Evolutionary conservation across 2,113 vertebrate species (phyloP).

Genomic region (Gopherus flavomarginatus): DNA sequence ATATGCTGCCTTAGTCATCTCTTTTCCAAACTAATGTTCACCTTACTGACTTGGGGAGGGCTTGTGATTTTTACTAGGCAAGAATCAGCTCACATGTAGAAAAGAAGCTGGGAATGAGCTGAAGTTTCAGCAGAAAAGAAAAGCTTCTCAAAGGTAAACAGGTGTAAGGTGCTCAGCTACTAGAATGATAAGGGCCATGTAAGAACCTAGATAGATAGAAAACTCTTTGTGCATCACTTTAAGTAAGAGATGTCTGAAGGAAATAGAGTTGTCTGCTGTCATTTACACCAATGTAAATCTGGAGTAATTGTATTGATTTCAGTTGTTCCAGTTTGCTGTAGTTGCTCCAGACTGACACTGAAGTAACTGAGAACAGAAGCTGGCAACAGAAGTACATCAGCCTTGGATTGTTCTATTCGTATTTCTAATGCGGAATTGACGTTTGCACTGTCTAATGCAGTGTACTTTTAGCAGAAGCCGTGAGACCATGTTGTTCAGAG

Average conservation of each 20-base stretch:
- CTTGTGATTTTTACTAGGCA: background rate
- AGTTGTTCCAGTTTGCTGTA: background rate
- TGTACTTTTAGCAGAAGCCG: background rate
- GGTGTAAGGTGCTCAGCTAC: background rate
- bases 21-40: background rate
- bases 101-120: background rate
- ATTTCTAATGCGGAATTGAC: background rate
- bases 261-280: background rate
- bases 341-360: background rate
- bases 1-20: background rate
- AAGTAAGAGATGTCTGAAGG: background rate
- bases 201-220: background rate
- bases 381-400: background rate
- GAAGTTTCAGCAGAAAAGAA: background rate
- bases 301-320: conserved; percentile 10
- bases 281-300: background rate
- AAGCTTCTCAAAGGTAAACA: background rate
- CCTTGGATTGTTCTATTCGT: background rate
- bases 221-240: background rate
- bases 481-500: background rate
- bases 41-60: background rate
- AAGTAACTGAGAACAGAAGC: background rate
- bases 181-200: background rate
- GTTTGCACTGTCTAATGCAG: background rate
- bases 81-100: background rate